A percentile compares a stretch with the other conserved stretches of the same genome.
phyloP scores from a whole-genome alignment of 2,113 vertebrate species.

The Muscicapa adusta region DNA sequence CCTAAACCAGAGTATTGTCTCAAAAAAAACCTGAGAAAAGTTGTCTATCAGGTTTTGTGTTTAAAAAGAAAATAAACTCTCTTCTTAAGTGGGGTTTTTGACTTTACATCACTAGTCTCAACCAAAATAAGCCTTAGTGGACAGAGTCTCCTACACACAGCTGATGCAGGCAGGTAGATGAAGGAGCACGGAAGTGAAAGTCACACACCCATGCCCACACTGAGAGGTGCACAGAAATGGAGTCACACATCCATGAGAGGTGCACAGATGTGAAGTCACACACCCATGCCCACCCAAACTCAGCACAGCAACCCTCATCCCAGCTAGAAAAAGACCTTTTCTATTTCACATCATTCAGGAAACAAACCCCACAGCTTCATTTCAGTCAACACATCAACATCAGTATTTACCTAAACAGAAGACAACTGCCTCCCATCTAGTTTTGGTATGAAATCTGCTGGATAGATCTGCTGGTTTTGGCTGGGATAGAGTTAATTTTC shows the following conservation, averaged over 20 bases:
- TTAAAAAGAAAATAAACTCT: neutral
- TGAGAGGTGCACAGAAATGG: neutral
- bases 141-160: rapidly evolving
- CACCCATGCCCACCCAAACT: neutral
- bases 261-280: neutral
- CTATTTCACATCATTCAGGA: neutral
- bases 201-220: too few relatives aligned
- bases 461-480: neutral
- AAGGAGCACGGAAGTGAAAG: neutral
- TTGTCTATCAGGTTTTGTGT: neutral
- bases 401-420: neutral
- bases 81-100: neutral
- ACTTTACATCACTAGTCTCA: neutral
- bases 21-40: neutral
- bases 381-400: neutral
- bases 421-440: neutral
- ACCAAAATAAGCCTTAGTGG: neutral
- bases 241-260: too few relatives aligned
- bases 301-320: neutral
- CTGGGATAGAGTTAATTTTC: neutral
- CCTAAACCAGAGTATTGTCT: neutral
- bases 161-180: neutral
- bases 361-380: neutral
- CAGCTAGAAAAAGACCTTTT: neutral
- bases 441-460: neutral